Evolutionary conservation across 1,140 invertebrate genomes (phyloP).

Genomic region (Drosophila sp.): DNA sequence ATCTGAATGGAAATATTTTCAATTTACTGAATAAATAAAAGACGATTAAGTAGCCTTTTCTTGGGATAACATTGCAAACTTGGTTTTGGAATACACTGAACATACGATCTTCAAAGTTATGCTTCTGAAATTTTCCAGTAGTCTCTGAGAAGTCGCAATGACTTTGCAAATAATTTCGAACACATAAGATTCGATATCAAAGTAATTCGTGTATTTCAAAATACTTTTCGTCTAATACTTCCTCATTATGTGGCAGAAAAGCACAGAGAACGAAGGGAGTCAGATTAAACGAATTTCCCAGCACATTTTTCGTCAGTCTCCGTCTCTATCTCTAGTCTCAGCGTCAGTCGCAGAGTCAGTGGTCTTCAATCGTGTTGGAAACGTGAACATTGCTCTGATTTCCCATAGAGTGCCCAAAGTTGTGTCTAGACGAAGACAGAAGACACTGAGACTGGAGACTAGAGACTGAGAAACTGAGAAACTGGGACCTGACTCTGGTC

Average conservation of each 20-base stretch:
- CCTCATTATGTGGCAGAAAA: slow-evolving; percentile 11
- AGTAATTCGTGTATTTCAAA: background rate
- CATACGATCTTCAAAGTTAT: too few species aligned
- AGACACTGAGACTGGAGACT: too few species aligned
- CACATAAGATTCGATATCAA: background rate
- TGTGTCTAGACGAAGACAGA: slow-evolving; percentile 38
- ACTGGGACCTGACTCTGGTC: slow-evolving; percentile 8
- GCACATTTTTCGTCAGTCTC: slow-evolving; percentile 19
- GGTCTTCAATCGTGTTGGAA: slow-evolving; percentile 10
- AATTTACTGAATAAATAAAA: too few species aligned
- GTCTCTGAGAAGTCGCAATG: too few species aligned
- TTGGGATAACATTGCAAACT: too few species aligned
- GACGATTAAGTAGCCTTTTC: too few species aligned
- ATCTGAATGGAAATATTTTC: too few species aligned
- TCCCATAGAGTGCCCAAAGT: slow-evolving; percentile 45
- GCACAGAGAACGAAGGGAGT: background rate
- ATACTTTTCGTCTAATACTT: slow-evolving; percentile 13
- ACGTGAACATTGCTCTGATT: slow-evolving; percentile 48
- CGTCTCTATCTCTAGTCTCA: background rate
- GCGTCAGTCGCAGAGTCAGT: background rate
- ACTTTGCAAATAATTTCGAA: too few species aligned
- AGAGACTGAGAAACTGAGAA: too few species aligned
- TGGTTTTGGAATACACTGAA: too few species aligned
- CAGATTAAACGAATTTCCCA: slow-evolving; percentile 27
- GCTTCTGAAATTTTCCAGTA: too few species aligned